Evolutionary conservation across 2,113 vertebrate species (phyloP).

Genomic region (Hyperoodon ampullatus): DNA sequence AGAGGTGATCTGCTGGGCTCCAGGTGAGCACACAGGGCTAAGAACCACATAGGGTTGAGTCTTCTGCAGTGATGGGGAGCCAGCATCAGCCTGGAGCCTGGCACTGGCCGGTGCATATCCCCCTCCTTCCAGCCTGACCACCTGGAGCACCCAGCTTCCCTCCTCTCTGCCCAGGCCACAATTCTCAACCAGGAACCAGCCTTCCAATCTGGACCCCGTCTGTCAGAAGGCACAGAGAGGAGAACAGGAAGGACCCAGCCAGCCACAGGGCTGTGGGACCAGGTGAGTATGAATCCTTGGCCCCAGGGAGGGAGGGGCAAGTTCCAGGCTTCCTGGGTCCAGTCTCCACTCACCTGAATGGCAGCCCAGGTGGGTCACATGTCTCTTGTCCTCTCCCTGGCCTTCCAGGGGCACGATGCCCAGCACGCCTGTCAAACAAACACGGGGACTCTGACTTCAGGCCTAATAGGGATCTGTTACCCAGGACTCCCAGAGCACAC

Average conservation of each 20-base stretch:
- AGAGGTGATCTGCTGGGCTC: neutral
- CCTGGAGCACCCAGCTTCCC: neutral
- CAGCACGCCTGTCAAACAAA: slow-evolving; percentile 87
- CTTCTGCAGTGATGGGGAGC: neutral
- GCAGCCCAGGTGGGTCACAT: slow-evolving; percentile 89
- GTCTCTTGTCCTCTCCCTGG: slow-evolving; percentile 86
- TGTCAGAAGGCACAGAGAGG: neutral
- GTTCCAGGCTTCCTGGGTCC: neutral
- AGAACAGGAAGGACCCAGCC: neutral
- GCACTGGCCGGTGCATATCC: neutral
- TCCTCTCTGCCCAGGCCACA: neutral
- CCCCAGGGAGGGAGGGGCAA: neutral
- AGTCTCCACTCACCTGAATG: slow-evolving; percentile 91
- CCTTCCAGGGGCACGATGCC: slow-evolving; percentile 89
- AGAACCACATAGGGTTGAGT: neutral
- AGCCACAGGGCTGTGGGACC: neutral
- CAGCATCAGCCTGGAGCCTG: neutral
- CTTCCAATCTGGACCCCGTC: neutral
- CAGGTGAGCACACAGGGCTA: neutral
- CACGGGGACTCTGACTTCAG: neutral
- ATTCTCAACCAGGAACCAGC: neutral
- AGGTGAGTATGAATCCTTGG: neutral
- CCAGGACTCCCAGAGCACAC: neutral
- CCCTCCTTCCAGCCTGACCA: neutral
- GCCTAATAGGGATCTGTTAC: neutral